Evolutionary conservation across 2,797 vertebrate species (phyloP).

Genomic region (Channallabes apus): DNA sequence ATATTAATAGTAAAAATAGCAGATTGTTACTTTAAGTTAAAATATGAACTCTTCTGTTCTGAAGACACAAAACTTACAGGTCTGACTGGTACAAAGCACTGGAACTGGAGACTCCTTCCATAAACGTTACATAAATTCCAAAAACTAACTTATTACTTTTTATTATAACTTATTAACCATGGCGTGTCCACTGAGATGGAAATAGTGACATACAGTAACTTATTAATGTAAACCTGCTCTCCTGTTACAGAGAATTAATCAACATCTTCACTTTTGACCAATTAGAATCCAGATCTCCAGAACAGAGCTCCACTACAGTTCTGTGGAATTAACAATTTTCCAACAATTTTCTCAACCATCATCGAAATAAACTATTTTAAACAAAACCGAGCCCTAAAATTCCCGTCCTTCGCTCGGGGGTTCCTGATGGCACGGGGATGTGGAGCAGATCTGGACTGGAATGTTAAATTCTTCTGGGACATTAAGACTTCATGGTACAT

Average conservation of each 20-base stretch:
- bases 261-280: background rate
- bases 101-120: background rate
- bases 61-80: too few relatives aligned
- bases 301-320: background rate
- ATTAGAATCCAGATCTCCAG: background rate
- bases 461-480: constrained; percentile 18
- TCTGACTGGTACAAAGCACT: background rate
- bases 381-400: background rate
- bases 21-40: background rate
- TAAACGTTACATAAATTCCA: background rate
- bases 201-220: background rate
- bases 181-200: background rate
- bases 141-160: background rate
- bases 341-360: background rate
- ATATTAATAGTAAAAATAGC: background rate
- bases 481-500: constrained; percentile 3
- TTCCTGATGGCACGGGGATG: background rate
- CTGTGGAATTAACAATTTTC: background rate
- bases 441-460: constrained; percentile 5
- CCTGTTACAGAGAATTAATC: background rate
- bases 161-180: background rate
- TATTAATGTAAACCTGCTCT: background rate
- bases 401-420: too few relatives aligned
- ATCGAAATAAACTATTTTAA: background rate
- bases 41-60: background rate